These are phyloP conservation scores for Nymphalis c-album DNA, from an alignment of 2,888 invertebrate genomes.

Conservation along the genomic window DNA sequence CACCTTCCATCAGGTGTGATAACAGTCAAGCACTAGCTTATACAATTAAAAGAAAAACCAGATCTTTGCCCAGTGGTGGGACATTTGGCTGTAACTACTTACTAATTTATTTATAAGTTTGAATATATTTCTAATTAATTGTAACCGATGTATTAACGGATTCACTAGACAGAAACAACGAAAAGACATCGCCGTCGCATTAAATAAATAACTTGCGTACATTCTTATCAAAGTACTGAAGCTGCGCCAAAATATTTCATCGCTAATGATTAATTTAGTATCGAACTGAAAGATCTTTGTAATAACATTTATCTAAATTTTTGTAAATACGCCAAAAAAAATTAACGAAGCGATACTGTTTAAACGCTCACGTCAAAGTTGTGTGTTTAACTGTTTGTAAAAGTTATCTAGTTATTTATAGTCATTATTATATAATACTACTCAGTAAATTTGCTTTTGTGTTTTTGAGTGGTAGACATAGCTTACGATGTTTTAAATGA, in stretches of 20 bases:
- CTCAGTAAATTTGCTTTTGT: too few relatives aligned
- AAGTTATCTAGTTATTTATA: too few relatives aligned
- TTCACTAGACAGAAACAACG: slow-evolving; percentile 21
- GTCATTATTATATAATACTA: too few relatives aligned
- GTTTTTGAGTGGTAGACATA: neutral
- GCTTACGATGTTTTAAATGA: neutral
- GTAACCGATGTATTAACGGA: slow-evolving; percentile 11
- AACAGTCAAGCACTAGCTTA: too few relatives aligned
- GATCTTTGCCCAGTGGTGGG: too few relatives aligned
- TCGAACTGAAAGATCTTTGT: slow-evolving; percentile 23
- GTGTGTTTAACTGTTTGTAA: too few relatives aligned
- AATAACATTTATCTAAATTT: neutral
- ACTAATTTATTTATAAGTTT: too few relatives aligned
- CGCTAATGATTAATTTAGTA: slow-evolving; percentile 24
- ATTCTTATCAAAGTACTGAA: slow-evolving; percentile 25
- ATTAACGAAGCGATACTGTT: neutral
- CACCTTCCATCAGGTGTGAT: too few relatives aligned
- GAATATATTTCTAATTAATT: slow-evolving; percentile 10
- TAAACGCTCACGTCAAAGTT: too few relatives aligned
- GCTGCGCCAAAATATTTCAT: slow-evolving; percentile 33
- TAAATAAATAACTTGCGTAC: slow-evolving; percentile 30
- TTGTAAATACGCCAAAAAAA: neutral
- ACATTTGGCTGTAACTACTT: too few relatives aligned
- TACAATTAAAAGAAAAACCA: too few relatives aligned
- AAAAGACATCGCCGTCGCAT: slow-evolving; percentile 22